Conservation (phyloP, 2,113 vertebrate species). For the Microtus richardsoni region DNA sequence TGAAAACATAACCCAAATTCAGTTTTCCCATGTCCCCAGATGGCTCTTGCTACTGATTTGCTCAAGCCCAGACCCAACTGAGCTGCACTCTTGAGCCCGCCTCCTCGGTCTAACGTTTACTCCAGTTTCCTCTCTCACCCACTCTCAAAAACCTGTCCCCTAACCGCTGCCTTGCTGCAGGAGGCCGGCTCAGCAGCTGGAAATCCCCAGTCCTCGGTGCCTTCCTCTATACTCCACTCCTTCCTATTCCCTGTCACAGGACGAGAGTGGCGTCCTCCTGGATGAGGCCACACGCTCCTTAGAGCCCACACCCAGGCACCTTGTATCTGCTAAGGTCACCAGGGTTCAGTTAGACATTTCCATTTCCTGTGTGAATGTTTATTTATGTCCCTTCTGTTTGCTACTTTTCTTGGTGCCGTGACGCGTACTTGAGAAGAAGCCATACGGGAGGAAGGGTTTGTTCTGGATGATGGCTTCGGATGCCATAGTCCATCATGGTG, state of each 20-base stretch:
- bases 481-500: not conserved
- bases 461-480: not conserved
- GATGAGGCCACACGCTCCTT: no score
- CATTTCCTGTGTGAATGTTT: not conserved
- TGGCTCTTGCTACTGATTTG: not conserved
- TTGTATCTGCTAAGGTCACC: not conserved
- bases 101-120: not conserved
- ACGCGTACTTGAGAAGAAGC: not conserved
- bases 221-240: not conserved
- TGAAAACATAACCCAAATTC: not conserved
- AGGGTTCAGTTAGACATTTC: not conserved
- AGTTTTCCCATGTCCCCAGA: not conserved
- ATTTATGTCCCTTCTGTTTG: not conserved
- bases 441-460: not conserved
- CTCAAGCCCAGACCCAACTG: not conserved
- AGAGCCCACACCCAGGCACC: fast-evolving
- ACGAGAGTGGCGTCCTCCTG: not conserved
- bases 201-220: not conserved
- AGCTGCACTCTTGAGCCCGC: no score
- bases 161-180: no score
- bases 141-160: not conserved
- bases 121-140: not conserved
- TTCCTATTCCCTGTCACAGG: no score
- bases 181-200: not conserved
- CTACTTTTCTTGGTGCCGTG: not conserved